These are phyloP conservation scores for Hoplias malabaricus DNA, from an alignment of 2,113 vertebrate species.

Conservation along the genomic window DNA sequence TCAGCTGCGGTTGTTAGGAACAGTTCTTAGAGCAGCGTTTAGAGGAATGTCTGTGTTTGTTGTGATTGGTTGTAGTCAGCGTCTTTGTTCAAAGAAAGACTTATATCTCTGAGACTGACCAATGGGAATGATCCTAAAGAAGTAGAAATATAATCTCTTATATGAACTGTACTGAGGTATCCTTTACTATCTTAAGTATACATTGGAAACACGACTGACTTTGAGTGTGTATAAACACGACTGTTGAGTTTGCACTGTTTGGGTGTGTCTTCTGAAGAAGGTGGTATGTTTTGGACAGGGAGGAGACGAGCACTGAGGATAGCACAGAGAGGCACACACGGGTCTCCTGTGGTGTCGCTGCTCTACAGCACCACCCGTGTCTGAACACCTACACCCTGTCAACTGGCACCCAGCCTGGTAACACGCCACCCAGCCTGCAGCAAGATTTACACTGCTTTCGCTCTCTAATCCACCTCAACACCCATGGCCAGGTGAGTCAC, in stretches of 20 bases:
- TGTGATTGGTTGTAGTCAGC: conserved; percentile 3
- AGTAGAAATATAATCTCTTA: too few relatives aligned
- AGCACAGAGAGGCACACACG: conserved; percentile 69
- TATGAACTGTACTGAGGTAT: neutral
- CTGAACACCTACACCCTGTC: conserved; percentile 85
- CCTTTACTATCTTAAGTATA: too few relatives aligned
- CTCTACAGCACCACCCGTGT: conserved; percentile 78
- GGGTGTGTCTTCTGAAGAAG: conserved; percentile 48
- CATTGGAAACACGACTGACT: too few relatives aligned
- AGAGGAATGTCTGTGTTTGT: neutral
- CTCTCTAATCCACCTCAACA: conserved; percentile 59
- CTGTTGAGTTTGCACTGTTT: neutral
- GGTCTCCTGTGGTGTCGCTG: conserved; percentile 69
- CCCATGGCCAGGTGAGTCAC: conserved; percentile 66
- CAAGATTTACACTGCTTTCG: conserved; percentile 72
- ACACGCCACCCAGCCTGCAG: conserved; percentile 65
- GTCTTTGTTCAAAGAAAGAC: too few relatives aligned
- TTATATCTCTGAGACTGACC: too few relatives aligned
- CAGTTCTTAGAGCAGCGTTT: neutral
- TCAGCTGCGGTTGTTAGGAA: neutral
- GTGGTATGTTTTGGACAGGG: conserved; percentile 70
- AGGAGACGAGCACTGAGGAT: conserved; percentile 63
- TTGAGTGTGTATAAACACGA: neutral
- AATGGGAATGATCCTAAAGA: too few relatives aligned
- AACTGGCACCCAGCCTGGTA: conserved; percentile 62